A percentile compares a stretch with the other conserved stretches of the same genome.
phyloP scores from a whole-genome alignment of 2,888 invertebrate species.

The Orchesellides sinensis region DNA sequence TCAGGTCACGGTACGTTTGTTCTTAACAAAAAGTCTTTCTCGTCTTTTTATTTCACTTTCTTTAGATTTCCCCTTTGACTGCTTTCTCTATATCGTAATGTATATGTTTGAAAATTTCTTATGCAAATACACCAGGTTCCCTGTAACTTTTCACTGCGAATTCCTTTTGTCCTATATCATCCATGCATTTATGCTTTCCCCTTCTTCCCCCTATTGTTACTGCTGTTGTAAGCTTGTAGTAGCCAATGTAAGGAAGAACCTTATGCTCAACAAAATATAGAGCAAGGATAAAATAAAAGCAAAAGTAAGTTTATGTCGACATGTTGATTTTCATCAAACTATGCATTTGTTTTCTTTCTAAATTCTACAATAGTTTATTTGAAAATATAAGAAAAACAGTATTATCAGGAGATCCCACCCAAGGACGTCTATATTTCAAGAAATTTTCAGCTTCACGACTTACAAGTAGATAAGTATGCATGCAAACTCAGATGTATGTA shows the following conservation, averaged over 20 bases:
- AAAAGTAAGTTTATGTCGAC: neutral
- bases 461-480: too few species aligned
- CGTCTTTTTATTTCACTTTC: slow-evolving; percentile 47
- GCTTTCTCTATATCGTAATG: neutral
- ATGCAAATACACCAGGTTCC: slow-evolving; percentile 29
- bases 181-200: neutral
- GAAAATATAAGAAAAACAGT: too few species aligned
- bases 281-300: slow-evolving; percentile 32
- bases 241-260: slow-evolving; percentile 20
- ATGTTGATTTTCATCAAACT: slow-evolving; percentile 32
- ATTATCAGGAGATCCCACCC: too few species aligned
- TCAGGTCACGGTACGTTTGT: slow-evolving; percentile 67
- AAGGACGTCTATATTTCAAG: too few species aligned
- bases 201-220: slow-evolving; percentile 3
- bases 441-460: too few species aligned
- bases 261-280: slow-evolving; percentile 19
- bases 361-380: too few species aligned
- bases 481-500: too few species aligned
- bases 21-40: slow-evolving; percentile 57
- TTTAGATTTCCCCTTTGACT: slow-evolving; percentile 47
- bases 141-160: neutral
- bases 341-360: too few species aligned
- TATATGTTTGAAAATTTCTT: slow-evolving; percentile 31
- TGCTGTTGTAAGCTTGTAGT: slow-evolving; percentile 1
- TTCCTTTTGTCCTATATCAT: neutral